Conservation (phyloP, 2,797 vertebrate species). For the Sardinella longiceps region DNA sequence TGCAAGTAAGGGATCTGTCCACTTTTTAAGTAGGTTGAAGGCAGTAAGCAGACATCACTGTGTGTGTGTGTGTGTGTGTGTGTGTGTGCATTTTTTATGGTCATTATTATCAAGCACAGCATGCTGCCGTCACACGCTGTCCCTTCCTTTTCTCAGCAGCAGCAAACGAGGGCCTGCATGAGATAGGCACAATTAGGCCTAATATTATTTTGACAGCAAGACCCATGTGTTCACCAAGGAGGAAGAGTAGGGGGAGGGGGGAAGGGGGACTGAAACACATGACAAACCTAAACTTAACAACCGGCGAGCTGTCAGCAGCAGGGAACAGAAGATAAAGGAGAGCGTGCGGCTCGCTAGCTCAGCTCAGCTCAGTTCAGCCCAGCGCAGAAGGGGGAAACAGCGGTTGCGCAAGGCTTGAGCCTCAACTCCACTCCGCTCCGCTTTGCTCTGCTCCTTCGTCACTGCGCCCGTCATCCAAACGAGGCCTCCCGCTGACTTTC, state of each 20-base stretch:
- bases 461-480: background rate
- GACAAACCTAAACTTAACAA: background rate
- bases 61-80: background rate
- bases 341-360: background rate
- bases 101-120: background rate
- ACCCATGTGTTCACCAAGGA: background rate
- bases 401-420: background rate
- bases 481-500: background rate
- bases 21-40: background rate
- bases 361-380: no score
- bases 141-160: background rate
- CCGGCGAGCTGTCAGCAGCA: background rate
- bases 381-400: background rate
- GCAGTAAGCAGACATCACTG: background rate
- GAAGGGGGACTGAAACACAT: background rate
- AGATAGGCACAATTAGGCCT: background rate
- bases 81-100: background rate
- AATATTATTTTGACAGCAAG: background rate
- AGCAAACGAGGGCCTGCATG: background rate
- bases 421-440: background rate
- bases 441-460: background rate
- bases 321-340: background rate
- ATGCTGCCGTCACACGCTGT: background rate
- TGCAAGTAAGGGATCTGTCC: no score
- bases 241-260: background rate